These are phyloP conservation scores for Lineus longissimus DNA, from an alignment of 1,140 invertebrate species.

Conservation along the genomic window DNA sequence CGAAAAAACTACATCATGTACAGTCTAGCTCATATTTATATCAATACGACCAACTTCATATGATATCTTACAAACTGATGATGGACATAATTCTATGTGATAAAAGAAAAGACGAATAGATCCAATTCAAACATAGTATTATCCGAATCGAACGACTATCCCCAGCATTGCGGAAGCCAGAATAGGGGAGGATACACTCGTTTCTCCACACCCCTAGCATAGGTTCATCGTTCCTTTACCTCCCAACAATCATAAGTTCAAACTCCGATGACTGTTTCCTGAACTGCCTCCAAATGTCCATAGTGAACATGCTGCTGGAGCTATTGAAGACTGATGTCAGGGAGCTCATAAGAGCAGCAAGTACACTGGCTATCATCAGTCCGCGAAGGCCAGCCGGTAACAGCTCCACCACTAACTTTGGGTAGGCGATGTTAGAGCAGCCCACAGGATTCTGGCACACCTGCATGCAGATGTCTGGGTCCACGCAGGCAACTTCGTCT, in stretches of 20 bases:
- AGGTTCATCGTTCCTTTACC: no score
- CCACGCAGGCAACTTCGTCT: constrained; percentile 56
- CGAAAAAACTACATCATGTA: no score
- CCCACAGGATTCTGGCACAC: constrained; percentile 51
- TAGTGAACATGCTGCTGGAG: constrained; percentile 58
- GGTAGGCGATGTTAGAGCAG: constrained; percentile 58
- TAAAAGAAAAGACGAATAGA: no score
- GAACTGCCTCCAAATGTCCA: constrained; percentile 57
- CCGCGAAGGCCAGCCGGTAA: constrained; percentile 55
- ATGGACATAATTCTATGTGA: no score
- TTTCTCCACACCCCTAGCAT: no score
- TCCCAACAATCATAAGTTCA: constrained; percentile 57
- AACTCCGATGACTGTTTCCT: constrained; percentile 43
- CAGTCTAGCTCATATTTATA: no score
- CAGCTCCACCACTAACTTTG: constrained; percentile 53
- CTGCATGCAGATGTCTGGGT: constrained; percentile 50
- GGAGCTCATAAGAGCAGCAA: constrained; percentile 58
- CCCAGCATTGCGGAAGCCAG: no score
- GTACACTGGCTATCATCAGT: constrained; percentile 58
- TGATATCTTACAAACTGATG: no score
- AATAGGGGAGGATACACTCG: no score
- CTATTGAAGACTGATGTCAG: constrained; percentile 60
- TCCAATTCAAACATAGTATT: no score
- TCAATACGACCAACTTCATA: no score
- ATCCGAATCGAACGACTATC: no score